Percentiles rank a stretch among this genome's conserved stretches.
phyloP scores from a whole-genome alignment of 2,888 invertebrate genomes.

The Piscicola geometra region DNA sequence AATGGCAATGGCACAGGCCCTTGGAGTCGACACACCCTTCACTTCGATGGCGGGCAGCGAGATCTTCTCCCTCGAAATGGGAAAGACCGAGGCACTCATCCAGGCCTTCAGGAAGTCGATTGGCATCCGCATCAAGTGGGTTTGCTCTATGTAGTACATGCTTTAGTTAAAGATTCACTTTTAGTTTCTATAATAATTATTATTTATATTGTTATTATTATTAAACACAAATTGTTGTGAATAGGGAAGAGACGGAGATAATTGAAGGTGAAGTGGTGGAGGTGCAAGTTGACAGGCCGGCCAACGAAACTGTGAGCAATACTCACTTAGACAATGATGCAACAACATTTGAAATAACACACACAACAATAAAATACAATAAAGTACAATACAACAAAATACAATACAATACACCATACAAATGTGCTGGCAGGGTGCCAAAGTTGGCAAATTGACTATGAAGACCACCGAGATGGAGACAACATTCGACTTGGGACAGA shows the following conservation, averaged over 20 bases:
- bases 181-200: too few relatives aligned
- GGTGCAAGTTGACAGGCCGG: conserved; percentile 89
- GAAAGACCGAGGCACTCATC: conserved; percentile 94
- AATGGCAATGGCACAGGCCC: conserved; percentile 86
- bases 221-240: too few relatives aligned
- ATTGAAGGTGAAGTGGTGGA: conserved; percentile 99
- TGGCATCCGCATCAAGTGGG: conserved; percentile 85
- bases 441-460: conserved; percentile 86
- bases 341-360: too few relatives aligned
- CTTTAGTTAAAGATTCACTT: too few relatives aligned
- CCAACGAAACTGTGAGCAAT: conserved; percentile 68
- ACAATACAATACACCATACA: too few relatives aligned
- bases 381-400: too few relatives aligned
- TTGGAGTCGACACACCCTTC: conserved; percentile 92
- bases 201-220: too few relatives aligned
- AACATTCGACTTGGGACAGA: conserved; percentile 92
- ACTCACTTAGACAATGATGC: too few relatives aligned
- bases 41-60: conserved; percentile 97
- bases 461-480: conserved; percentile 99
- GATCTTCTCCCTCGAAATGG: conserved; percentile 96
- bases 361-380: too few relatives aligned
- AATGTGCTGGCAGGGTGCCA: conserved; percentile 69
- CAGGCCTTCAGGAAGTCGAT: conserved; percentile 90
- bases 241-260: conserved; percentile 91
- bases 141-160: too few relatives aligned